A percentile compares a stretch with the other conserved stretches of the same genome.
Evolutionary conservation across 1,140 invertebrate genomes (phyloP).

Genomic region (Augochlora pura): DNA sequence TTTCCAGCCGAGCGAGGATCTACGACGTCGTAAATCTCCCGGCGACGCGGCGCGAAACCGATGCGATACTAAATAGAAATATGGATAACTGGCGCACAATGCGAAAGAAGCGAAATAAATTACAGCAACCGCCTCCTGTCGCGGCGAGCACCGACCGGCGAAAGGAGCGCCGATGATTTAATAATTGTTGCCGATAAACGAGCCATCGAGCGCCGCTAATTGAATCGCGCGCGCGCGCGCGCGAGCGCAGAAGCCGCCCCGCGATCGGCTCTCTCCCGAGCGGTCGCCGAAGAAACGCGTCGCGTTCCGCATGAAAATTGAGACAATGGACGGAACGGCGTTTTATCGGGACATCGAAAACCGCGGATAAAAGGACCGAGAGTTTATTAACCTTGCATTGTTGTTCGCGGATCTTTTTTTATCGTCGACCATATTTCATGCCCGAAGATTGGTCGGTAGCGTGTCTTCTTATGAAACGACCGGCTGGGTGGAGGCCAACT

Average conservation of each 20-base stretch:
- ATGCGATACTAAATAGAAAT: constrained; percentile 60
- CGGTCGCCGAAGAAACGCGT: not conserved
- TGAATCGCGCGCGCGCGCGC: constrained; percentile 27
- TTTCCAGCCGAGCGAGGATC: constrained; percentile 46
- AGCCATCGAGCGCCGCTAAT: constrained; percentile 28
- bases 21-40: constrained; percentile 63
- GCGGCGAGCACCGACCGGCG: not conserved
- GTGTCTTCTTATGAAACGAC: not conserved
- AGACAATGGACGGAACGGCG: not conserved
- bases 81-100: constrained; percentile 29
- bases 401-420: not conserved
- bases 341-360: not conserved
- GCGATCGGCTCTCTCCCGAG: too few species aligned
- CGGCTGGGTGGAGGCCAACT: constrained; percentile 1
- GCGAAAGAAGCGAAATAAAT: constrained; percentile 56
- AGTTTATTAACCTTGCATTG: constrained; percentile 1
- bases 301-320: constrained; percentile 30
- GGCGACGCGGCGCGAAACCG: constrained; percentile 33
- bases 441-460: not conserved
- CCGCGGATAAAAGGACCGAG: too few species aligned
- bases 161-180: constrained; percentile 39
- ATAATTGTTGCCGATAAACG: constrained; percentile 44
- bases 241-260: not conserved
- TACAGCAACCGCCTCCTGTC: constrained; percentile 27
- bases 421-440: not conserved